Base-by-base conservation (phyloP, 2,888 invertebrate species). In the Sarcophaga rosellei region DNA sequence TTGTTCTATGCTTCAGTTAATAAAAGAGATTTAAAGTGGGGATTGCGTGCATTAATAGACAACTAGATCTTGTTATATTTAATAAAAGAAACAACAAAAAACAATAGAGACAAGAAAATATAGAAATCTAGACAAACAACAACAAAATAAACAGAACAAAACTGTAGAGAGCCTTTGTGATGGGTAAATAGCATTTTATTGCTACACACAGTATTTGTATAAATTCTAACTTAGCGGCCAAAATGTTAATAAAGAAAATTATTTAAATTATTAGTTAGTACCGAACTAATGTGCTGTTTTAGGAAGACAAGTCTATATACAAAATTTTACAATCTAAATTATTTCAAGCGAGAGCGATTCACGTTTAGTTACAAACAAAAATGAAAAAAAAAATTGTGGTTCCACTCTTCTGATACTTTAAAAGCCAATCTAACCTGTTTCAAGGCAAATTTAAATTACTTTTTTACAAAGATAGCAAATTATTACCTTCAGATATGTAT, bases 11-110 rank as follows among this genome's bases (percentile, higher is more conserved):
- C 66, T 65, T 25, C 17, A 72, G 35, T 61, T 66, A 77, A 73
- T 66, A 66, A 72, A 72, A 35, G 66, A 57, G 59, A 65, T 73
- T 12, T 12, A 5, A 66, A 20, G 59, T 12, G 47, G 45, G 61
- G 68, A 21, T 35, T 25, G 63, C 11, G 45, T 20, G 68, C 21
- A 5, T n/a, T 23, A 69, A 44, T 23, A 76, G 20, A 65, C 81
- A 76, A 70, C 63, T 81, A 12, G 25, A 76, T 74, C 69, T 75
- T 68, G 10, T 17, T 72, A 12, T 81, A 21, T 25, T 25, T 2
- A 70, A 23, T 21, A 73, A 73, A 57, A 75, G 53, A 35, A 17
- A 8, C 66, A 44, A 44, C 44, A 66, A 45, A n/a, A 45, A 45
- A 15, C 15, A 44, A 47, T 15, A 23, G 21, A 6, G 0, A 68